Evolutionary conservation across 23 tunicate species (phyloP).

Genomic region (Halocynthia aurantium): DNA sequence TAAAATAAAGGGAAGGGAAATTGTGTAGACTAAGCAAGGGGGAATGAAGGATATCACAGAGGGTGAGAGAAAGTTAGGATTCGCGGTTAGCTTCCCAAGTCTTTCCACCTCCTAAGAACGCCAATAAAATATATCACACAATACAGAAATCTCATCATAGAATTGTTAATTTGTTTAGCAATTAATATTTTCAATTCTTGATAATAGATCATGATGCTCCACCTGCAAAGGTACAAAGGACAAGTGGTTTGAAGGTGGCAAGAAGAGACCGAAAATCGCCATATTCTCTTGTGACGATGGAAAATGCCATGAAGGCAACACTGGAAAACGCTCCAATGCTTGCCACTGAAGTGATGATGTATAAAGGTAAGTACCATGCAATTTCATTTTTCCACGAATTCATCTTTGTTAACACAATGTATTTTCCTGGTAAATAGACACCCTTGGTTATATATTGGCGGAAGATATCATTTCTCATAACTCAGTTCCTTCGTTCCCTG

Average conservation of each 20-base stretch:
- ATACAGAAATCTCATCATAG: too few relatives aligned
- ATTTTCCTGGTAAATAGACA: slow-evolving; percentile 28
- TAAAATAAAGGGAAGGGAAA: too few relatives aligned
- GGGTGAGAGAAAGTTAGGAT: too few relatives aligned
- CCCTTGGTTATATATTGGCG: slow-evolving; percentile 61
- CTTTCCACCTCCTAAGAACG: too few relatives aligned
- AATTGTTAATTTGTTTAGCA: too few relatives aligned
- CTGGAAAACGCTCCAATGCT: slow-evolving; percentile 36
- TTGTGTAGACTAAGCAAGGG: too few relatives aligned
- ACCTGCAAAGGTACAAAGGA: not conserved
- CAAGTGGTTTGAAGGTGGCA: slow-evolving; percentile 42
- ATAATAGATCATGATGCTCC: too few relatives aligned
- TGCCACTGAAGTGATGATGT: slow-evolving; percentile 29
- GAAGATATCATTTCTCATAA: slow-evolving; percentile 58
- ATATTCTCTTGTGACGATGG: slow-evolving; percentile 68
- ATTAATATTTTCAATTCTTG: too few relatives aligned
- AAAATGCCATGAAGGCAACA: slow-evolving; percentile 54
- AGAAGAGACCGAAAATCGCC: slow-evolving; percentile 66
- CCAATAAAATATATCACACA: too few relatives aligned
- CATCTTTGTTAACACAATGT: not conserved
- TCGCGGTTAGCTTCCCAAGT: too few relatives aligned
- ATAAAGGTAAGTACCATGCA: slow-evolving; percentile 30
- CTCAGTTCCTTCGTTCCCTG: slow-evolving; percentile 85
- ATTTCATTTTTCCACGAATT: not conserved
- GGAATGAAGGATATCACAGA: too few relatives aligned